phyloP scores from a whole-genome alignment of 2,888 invertebrate genomes.

The Erpobdella octoculata region DNA sequence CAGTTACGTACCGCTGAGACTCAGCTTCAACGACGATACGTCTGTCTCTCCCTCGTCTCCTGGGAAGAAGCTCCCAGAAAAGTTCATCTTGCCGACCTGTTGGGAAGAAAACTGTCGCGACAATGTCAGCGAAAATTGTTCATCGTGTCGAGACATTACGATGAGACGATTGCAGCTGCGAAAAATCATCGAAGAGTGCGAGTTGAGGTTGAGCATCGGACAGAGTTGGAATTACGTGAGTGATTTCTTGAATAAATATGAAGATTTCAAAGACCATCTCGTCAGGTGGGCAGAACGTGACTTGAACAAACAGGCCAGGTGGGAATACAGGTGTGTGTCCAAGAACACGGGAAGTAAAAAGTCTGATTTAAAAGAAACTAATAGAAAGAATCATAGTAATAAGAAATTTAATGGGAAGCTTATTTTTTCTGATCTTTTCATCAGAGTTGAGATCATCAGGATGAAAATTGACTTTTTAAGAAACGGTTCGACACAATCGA shows the following conservation, averaged over 20 bases:
- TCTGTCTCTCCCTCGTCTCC: neutral
- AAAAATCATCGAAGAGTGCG: neutral
- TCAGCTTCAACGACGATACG: neutral
- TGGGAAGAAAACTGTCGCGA: neutral
- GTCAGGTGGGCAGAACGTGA: neutral
- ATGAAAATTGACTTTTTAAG: no score
- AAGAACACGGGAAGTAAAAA: no score
- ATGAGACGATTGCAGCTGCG: constrained; percentile 5
- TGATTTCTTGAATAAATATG: neutral
- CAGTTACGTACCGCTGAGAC: neutral
- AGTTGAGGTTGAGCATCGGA: neutral
- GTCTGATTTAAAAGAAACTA: no score
- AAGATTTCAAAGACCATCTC: neutral
- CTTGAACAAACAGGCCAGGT: neutral
- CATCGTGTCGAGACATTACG: neutral
- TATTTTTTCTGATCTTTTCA: neutral
- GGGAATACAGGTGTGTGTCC: no score
- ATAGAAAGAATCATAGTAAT: no score
- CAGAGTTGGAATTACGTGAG: neutral
- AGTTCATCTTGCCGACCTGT: neutral
- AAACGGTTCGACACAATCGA: no score
- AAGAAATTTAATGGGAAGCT: neutral
- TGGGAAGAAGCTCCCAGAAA: neutral
- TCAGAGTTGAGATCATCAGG: neutral
- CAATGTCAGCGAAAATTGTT: neutral